Percentiles rank a stretch among this genome's conserved stretches.
Evolutionary conservation across 2,888 invertebrate genomes (phyloP).

Genomic region (Ethmia dodecea): DNA sequence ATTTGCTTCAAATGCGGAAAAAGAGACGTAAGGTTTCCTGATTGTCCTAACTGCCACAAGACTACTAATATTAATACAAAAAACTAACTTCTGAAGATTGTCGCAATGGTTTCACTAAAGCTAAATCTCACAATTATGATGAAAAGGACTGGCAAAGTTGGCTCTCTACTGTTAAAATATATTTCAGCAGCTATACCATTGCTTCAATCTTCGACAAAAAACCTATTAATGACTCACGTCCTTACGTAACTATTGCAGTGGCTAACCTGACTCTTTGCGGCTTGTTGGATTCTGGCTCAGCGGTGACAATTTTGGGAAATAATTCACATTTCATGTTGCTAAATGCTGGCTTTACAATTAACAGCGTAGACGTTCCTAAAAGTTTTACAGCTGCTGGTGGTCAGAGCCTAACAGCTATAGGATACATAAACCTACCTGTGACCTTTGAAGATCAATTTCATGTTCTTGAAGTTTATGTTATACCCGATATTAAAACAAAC

Average conservation of each 20-base stretch:
- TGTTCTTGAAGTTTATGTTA: constrained; percentile 9
- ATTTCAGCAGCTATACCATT: constrained; percentile 10
- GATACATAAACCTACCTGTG: constrained; percentile 10
- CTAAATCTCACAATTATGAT: constrained; percentile 6
- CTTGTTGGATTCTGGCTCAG: constrained; percentile 21
- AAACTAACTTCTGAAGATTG: constrained; percentile 15
- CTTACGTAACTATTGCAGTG: constrained; percentile 15
- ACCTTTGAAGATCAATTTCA: constrained; percentile 5
- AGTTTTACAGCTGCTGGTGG: constrained; percentile 8
- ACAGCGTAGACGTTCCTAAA: background rate
- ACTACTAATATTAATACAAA: constrained; percentile 6
- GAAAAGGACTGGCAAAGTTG: constrained; percentile 14
- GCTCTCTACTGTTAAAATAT: constrained; percentile 11
- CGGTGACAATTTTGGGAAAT: constrained; percentile 19
- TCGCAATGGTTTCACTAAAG: constrained; percentile 3
- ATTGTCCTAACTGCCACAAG: constrained; percentile 10
- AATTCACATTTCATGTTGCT: constrained; percentile 8
- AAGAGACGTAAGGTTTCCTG: constrained; percentile 13
- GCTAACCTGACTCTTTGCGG: constrained; percentile 6
- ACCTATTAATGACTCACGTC: constrained; percentile 11
- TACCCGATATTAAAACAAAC: constrained; percentile 11
- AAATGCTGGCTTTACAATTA: background rate
- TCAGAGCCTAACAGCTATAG: constrained; percentile 6
- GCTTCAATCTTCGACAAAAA: constrained; percentile 15
- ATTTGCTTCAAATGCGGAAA: constrained; percentile 20